Percentiles rank a stretch among this genome's conserved stretches.
Evolutionary conservation across 2,113 vertebrate genomes (phyloP).

Genomic region (Tamias sibiricus): DNA sequence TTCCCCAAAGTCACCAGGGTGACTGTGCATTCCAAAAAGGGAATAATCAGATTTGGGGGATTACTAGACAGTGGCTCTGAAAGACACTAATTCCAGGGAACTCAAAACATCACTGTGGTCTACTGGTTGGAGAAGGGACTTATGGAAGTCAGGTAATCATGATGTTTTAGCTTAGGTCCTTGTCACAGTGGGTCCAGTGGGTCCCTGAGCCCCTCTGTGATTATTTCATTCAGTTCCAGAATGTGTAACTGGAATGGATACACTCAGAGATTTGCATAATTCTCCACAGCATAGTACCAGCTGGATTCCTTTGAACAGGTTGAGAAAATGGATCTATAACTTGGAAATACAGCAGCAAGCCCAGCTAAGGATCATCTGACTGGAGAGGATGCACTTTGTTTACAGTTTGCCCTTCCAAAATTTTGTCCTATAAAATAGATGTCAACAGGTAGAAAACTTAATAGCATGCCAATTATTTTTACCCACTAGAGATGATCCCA

Average conservation of each 20-base stretch:
- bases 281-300: neutral
- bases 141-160: neutral
- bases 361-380: neutral
- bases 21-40: neutral
- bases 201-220: rapidly evolving
- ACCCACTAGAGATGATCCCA: neutral
- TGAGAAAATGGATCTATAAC: neutral
- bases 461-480: neutral
- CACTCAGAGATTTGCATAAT: neutral
- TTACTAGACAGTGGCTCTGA: neutral
- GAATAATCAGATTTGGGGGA: neutral
- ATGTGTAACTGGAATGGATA: neutral
- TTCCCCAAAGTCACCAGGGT: neutral
- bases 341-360: neutral
- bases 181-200: neutral
- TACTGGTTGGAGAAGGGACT: rapidly evolving
- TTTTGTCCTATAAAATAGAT: neutral
- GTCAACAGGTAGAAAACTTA: neutral
- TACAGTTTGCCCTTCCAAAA: neutral
- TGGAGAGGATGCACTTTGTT: neutral
- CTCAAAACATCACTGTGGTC: too few species aligned
- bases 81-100: neutral
- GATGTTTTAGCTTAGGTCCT: neutral
- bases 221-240: neutral
- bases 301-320: neutral